phyloP scores from a whole-genome alignment of 2,113 vertebrate species.

The Mirounga angustirostris region DNA sequence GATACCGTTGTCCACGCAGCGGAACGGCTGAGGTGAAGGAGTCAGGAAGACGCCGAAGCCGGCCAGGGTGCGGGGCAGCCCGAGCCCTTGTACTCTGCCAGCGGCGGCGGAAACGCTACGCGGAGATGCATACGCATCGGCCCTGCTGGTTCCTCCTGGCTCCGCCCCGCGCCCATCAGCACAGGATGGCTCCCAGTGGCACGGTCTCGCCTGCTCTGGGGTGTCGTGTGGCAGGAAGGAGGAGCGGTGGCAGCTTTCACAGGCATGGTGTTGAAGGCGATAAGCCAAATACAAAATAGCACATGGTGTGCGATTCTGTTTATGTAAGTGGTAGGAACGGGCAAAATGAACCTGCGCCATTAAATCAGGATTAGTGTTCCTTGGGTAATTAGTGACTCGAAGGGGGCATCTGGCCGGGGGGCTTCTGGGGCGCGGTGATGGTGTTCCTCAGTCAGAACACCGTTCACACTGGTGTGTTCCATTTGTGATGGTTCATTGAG shows the following conservation, averaged over 20 bases:
- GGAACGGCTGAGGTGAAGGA: neutral
- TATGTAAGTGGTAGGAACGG: neutral
- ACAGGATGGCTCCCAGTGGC: neutral
- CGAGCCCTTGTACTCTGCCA: rapidly evolving
- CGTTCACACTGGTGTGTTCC: neutral
- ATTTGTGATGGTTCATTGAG: too few species aligned
- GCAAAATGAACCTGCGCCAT: neutral
- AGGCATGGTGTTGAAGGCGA: too few species aligned
- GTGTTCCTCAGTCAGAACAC: neutral
- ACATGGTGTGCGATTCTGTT: neutral
- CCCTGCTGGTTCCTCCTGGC: too few species aligned
- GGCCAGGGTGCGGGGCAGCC: neutral
- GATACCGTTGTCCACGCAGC: too few species aligned
- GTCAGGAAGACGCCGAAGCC: neutral
- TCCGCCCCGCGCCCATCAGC: rapidly evolving
- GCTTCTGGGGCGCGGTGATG: neutral
- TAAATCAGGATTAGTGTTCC: neutral
- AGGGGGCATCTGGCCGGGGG: too few species aligned
- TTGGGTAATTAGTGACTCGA: neutral
- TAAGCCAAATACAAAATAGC: neutral
- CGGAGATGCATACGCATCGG: rapidly evolving
- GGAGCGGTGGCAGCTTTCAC: neutral
- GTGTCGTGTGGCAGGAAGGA: neutral
- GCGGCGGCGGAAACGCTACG: too few species aligned
- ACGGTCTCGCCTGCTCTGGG: rapidly evolving